Evolutionary conservation across 2,113 vertebrate genomes (phyloP).

Genomic region (Coturnix japonica): DNA sequence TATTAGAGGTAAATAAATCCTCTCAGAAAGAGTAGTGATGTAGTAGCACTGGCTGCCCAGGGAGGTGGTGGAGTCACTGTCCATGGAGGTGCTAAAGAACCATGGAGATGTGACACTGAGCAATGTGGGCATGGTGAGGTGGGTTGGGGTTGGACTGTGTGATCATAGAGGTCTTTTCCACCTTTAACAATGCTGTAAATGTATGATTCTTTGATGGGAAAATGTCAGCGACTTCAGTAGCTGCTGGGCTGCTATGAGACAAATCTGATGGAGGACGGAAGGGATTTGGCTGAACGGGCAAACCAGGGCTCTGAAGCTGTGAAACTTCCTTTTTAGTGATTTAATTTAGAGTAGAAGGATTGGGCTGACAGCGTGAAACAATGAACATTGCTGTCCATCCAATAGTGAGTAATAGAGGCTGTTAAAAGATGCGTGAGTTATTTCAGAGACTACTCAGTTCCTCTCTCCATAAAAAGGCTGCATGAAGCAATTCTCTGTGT

Average conservation of each 20-base stretch:
- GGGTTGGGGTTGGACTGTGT: too few species aligned
- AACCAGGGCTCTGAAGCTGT: background rate
- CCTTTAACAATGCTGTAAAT: too few species aligned
- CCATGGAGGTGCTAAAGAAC: too few species aligned
- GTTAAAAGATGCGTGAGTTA: background rate
- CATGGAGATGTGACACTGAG: too few species aligned
- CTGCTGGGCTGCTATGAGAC: background rate
- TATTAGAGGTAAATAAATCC: too few species aligned
- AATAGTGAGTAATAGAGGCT: background rate
- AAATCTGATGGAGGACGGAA: background rate
- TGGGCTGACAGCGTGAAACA: constrained; percentile 20
- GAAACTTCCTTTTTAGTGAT: background rate
- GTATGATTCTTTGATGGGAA: background rate
- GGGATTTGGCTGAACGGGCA: background rate
- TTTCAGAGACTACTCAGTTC: background rate
- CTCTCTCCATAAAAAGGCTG: background rate
- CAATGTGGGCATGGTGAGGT: too few species aligned
- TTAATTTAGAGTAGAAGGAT: background rate
- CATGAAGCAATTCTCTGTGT: background rate
- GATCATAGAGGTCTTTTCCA: too few species aligned
- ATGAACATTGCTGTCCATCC: background rate
- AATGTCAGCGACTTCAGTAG: background rate
- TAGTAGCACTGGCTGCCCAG: too few species aligned
- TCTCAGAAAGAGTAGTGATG: too few species aligned
- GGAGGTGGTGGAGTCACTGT: too few species aligned